Percentiles rank a stretch among this genome's conserved stretches.
Conservation (phyloP, 2,113 vertebrate species). For the Gopherus evgoodei region DNA sequence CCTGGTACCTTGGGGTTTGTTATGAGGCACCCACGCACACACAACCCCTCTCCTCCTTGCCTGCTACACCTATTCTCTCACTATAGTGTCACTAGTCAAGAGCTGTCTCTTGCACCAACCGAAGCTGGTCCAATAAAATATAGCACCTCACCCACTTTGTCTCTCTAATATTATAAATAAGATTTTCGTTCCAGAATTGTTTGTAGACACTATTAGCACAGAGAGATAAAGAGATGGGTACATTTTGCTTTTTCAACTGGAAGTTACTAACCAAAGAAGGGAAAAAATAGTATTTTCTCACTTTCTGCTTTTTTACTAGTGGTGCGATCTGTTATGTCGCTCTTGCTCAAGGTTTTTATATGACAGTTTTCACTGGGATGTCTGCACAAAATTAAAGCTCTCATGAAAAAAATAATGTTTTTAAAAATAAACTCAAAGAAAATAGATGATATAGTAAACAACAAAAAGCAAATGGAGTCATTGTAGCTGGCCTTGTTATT, state of each 20-base stretch:
- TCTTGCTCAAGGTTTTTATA: background rate
- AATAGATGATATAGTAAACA: background rate
- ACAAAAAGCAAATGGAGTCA: background rate
- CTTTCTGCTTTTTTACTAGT: background rate
- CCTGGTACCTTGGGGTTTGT: background rate
- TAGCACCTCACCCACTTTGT: background rate
- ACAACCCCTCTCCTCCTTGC: background rate
- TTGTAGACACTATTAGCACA: background rate
- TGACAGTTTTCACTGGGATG: background rate
- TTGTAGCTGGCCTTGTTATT: accelerated
- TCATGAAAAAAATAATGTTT: background rate
- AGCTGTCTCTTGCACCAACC: background rate
- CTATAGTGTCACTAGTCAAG: background rate
- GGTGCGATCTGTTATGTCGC: background rate
- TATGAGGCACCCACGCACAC: background rate
- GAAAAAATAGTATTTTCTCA: background rate
- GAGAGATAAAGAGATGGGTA: background rate
- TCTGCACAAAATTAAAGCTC: background rate
- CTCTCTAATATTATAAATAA: background rate
- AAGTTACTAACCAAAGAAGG: background rate
- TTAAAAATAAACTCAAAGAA: background rate
- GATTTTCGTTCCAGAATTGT: background rate
- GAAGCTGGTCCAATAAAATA: background rate
- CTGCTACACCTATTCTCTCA: background rate
- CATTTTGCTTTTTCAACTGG: background rate